Evolutionary conservation across 2,113 vertebrate species (phyloP), one percentile per base, ranked within the genome.

Genomic region (Vidua macroura): DNA sequence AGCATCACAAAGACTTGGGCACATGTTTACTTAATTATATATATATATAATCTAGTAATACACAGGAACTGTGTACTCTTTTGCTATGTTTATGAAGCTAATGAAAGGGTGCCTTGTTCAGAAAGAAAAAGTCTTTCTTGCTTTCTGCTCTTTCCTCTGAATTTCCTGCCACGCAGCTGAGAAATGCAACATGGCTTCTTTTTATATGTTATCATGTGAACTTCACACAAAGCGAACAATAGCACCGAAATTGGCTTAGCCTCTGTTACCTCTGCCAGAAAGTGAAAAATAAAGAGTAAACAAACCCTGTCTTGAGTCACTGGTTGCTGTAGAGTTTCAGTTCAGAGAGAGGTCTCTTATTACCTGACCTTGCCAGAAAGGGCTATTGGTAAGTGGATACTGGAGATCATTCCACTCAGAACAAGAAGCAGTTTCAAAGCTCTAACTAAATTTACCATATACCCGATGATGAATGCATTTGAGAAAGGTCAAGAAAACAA

Each of bases 401-500:
- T 90, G 51, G 92, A 96, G 83, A 98, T 95, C 91, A 70, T 95
- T 97, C 66, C 41, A 81, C 46, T 96, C 80, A 83, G 49, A 95
- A 89, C 67, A 88, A 44, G 37, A 83, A 78, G 72, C 41, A 79
- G 31, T 76, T 95, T 93, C 81, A 90, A 90, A 87, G 53, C 63
- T 91, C 86, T 97, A 96, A 97, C 93, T 96, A 97, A 90, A 96
- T 98, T 98, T 97, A 55, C 82, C 67, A 62, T 90, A 74, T 85
- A 73, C 25, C 91, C 41, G 39, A 44, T 93, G 92, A 97, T 92
- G 92, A 97, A 98, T 95, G 96, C 78, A 95, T 96, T 97, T 89
- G 49, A 83, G 96, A 97, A 98, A 98, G 97, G 98, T 98, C 88
- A 97, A 81, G 63, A 93, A 97, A 97, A 97, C 85, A 96, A 75